Conservation (phyloP, 2,113 vertebrate genomes). For the Notechis scutatus region DNA sequence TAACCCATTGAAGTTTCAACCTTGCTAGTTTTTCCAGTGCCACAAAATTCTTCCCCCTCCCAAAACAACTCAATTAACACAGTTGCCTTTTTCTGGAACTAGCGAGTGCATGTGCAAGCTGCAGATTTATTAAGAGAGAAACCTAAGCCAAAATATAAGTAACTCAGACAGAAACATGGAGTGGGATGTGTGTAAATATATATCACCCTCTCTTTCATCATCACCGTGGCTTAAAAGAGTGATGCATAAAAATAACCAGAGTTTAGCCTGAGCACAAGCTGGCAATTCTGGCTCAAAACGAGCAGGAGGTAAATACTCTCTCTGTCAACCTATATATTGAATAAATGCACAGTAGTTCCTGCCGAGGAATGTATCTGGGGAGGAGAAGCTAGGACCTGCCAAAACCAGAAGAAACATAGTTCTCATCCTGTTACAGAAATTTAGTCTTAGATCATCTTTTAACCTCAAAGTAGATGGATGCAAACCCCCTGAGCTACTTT, state of each 20-base stretch:
- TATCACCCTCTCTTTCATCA: not conserved
- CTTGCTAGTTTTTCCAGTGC: not conserved
- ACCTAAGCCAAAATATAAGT: not conserved
- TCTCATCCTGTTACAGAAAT: not conserved
- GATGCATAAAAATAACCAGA: not conserved
- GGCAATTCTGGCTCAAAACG: not conserved
- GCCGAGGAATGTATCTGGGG: not conserved
- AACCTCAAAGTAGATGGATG: too few relatives aligned
- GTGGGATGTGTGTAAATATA: not conserved
- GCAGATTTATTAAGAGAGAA: not conserved
- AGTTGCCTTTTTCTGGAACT: not conserved
- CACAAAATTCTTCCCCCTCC: not conserved
- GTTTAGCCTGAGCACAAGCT: not conserved
- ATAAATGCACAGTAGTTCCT: not conserved
- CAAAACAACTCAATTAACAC: not conserved
- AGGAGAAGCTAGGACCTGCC: not conserved
- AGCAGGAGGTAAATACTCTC: not conserved
- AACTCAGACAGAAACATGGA: not conserved
- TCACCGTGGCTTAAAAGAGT: not conserved
- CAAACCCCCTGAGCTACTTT: not conserved
- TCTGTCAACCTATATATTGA: not conserved
- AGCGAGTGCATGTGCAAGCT: not conserved
- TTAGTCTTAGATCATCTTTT: not conserved
- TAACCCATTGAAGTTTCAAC: not conserved
- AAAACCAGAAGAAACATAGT: not conserved